Base-by-base conservation (phyloP, 2,888 invertebrate species). In the Scaptomyza flava region DNA sequence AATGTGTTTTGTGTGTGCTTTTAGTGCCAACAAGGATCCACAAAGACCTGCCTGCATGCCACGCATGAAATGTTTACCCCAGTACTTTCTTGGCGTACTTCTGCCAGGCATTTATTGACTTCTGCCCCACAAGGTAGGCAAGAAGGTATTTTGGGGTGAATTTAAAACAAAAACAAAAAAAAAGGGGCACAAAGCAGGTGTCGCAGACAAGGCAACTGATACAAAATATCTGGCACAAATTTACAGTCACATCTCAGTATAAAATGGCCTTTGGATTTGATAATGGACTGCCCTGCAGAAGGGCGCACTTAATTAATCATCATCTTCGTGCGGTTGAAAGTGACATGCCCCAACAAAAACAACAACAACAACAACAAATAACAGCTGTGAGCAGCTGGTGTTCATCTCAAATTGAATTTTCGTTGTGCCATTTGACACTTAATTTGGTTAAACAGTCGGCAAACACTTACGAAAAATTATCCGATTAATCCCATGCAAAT, bases 241-340 rank as follows among this genome's bases (percentile, higher is more conserved):
- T 43, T 46, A 51, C n/a, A 46, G 53, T 34, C 42, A 33, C 27
- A 2, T n/a, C 38, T 38, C 36, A 20, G 58, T 36, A 46, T 8
- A 43, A 59, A 60, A 47, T 38, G 51, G 52, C 62, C 57, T 63
- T 57, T 51, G 78, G 60, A 62, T 66, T 74, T 64, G 50, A 63
- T 77, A 79, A 78, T 77, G 73, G 60, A 60, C 67, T 69, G 53
- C 46, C 62, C 38, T 81, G 83, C 71, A 70, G 2, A 6, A 14
- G 47, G 11, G 59, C 67, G 51, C 64, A 70, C 70, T 75, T 80
- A 71, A 86, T 87, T 84, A 72, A 87, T 83, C 79, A 84, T 71
- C 76, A 68, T 71, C 61, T 57, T 69, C 66, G 67, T 70, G 84
- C 47, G 71, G 74, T 69, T 83, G 78, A 83, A 74, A 86, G 59